phyloP scores from a whole-genome alignment of 2,888 invertebrate species.

The Ephialtes manifestator region DNA sequence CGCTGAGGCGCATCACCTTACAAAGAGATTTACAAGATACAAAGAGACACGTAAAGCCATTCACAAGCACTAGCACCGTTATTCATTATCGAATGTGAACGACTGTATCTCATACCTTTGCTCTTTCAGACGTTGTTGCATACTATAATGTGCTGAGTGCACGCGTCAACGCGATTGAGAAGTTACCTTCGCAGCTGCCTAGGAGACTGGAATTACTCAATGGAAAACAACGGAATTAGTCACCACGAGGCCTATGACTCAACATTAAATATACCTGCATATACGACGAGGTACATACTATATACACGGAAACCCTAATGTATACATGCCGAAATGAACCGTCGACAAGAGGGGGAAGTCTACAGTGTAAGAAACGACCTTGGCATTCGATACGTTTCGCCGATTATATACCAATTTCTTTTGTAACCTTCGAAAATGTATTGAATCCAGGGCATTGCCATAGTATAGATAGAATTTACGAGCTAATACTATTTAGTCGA shows the following conservation, averaged over 20 bases:
- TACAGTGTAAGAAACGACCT: conserved; percentile 15
- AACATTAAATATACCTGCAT: conserved; percentile 68
- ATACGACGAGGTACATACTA: neutral
- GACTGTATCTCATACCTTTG: neutral
- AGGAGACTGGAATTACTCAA: conserved; percentile 72
- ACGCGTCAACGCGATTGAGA: conserved; percentile 9
- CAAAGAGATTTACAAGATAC: conserved; percentile 3
- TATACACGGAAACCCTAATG: conserved; percentile 12
- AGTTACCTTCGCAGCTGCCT: conserved; percentile 33
- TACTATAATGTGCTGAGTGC: conserved; percentile 7
- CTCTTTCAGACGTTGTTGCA: conserved; percentile 23
- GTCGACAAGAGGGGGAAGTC: neutral
- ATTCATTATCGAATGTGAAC: conserved; percentile 46
- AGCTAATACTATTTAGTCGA: neutral
- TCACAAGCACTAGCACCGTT: conserved; percentile 23
- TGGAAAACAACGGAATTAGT: conserved; percentile 76
- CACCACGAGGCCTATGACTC: conserved; percentile 71
- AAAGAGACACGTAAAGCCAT: conserved; percentile 21
- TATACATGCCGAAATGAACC: neutral
- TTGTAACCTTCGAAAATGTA: conserved; percentile 12
- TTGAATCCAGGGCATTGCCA: neutral
- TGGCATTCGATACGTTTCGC: conserved; percentile 32
- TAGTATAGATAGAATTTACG: neutral
- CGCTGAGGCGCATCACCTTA: neutral
- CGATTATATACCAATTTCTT: neutral